Conservation (phyloP, 2,888 invertebrate genomes). For the Caenorhabditis drosophilae region DNA sequence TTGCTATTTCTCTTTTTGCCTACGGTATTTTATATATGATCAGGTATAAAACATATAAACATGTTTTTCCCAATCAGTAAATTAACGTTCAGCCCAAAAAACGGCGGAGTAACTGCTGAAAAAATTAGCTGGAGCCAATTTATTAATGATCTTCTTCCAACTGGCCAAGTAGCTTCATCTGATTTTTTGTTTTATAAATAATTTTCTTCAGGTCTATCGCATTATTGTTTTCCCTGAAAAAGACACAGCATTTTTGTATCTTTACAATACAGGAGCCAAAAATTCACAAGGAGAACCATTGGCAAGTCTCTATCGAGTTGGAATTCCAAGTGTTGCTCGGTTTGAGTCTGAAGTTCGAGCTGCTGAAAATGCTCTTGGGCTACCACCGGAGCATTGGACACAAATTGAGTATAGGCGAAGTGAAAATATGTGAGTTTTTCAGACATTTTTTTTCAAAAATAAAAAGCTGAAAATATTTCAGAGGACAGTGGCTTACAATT, state of each 20-base stretch:
- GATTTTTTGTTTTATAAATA: no score
- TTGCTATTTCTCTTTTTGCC: constrained; percentile 54
- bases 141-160: constrained; percentile 88
- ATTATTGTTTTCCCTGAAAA: constrained; percentile 58
- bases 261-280: constrained; percentile 48
- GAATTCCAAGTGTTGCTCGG: constrained; percentile 81
- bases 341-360: constrained; percentile 89
- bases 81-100: constrained; percentile 22
- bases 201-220: no score
- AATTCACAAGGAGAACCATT: constrained; percentile 50
- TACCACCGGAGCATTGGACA: constrained; percentile 64
- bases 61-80: no score
- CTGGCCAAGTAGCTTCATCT: no score
- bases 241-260: constrained; percentile 46
- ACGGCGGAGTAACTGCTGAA: constrained; percentile 13
- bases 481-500: constrained; percentile 43
- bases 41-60: constrained; percentile 5
- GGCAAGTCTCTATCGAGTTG: constrained; percentile 76
- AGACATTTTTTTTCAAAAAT: neutral
- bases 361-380: constrained; percentile 76
- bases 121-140: constrained; percentile 91
- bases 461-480: constrained; percentile 8
- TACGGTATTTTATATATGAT: constrained; percentile 56
- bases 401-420: constrained; percentile 54
- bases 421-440: constrained; percentile 48